These are phyloP conservation scores for Bursaphelenchus okinawaensis DNA, from an alignment of 2,888 invertebrate genomes.

Conservation along the genomic window DNA sequence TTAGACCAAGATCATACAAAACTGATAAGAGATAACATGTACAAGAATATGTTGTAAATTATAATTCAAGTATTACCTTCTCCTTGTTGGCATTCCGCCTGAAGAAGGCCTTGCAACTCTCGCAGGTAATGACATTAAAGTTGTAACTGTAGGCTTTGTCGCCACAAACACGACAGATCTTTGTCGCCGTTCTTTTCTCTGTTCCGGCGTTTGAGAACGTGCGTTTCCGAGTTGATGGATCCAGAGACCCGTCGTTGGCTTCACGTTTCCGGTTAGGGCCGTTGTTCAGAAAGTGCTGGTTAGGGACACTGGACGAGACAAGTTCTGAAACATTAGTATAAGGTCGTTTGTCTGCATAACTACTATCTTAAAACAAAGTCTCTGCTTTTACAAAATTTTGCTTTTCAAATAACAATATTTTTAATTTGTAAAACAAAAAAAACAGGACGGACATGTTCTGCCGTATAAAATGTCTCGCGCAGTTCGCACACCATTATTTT, in stretches of 20 bases:
- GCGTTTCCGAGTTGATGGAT: slow-evolving; percentile 20
- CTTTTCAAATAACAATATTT: too few species aligned
- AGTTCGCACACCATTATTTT: too few species aligned
- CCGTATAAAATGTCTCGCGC: too few species aligned
- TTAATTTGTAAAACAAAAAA: too few species aligned
- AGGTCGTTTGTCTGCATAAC: too few species aligned
- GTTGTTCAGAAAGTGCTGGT: neutral
- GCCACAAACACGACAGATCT: slow-evolving; percentile 82
- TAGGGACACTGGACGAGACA: slow-evolving; percentile 1
- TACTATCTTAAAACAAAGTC: too few species aligned
- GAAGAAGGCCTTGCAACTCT: slow-evolving; percentile 94
- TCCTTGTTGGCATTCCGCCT: slow-evolving; percentile 75
- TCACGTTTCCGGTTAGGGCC: neutral
- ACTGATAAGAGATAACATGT: too few species aligned
- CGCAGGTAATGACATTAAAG: slow-evolving; percentile 67
- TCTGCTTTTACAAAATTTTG: too few species aligned
- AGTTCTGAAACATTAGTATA: too few species aligned
- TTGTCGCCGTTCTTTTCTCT: slow-evolving; percentile 35
- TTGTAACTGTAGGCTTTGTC: slow-evolving; percentile 63
- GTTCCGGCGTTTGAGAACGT: slow-evolving; percentile 29
- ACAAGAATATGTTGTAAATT: too few species aligned
- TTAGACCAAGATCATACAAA: too few species aligned
- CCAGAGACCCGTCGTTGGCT: slow-evolving; percentile 12
- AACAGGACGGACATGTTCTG: too few species aligned
- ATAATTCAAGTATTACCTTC: slow-evolving; percentile 36